phyloP scores from a whole-genome alignment of 30 jellyfish, hydroid and myxozoan genomes.

The Turritopsis rubra region DNA sequence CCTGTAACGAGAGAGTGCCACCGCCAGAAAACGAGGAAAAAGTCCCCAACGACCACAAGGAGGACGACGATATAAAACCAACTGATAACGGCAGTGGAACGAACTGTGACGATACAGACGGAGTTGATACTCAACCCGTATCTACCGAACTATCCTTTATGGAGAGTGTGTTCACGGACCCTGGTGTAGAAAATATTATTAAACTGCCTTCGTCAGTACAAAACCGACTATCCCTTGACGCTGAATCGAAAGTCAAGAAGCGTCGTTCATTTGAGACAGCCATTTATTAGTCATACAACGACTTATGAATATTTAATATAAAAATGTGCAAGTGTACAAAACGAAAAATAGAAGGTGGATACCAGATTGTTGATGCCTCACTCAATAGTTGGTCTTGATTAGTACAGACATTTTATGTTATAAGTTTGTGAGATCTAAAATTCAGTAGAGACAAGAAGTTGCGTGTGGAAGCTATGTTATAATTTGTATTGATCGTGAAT shows the following conservation, averaged over 20 bases:
- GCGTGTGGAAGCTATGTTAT: too few relatives aligned
- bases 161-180: constrained; percentile 27
- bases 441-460: too few relatives aligned
- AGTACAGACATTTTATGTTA: too few relatives aligned
- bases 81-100: not conserved
- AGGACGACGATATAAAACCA: not conserved
- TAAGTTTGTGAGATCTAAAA: too few relatives aligned
- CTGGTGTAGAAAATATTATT: constrained; percentile 16
- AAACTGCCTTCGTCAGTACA: not conserved
- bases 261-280: constrained; percentile 7
- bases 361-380: too few relatives aligned
- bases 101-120: not conserved
- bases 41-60: not conserved
- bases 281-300: not conserved
- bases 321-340: too few relatives aligned
- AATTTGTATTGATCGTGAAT: too few relatives aligned
- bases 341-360: too few relatives aligned
- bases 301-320: not conserved
- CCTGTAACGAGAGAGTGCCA: not conserved
- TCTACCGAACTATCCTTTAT: constrained; percentile 21
- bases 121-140: not conserved
- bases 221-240: not conserved
- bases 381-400: too few relatives aligned
- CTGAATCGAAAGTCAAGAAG: not conserved
- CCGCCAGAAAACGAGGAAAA: not conserved